phyloP scores from a whole-genome alignment of 2,888 invertebrate species.

The Pyrgus malvae region DNA sequence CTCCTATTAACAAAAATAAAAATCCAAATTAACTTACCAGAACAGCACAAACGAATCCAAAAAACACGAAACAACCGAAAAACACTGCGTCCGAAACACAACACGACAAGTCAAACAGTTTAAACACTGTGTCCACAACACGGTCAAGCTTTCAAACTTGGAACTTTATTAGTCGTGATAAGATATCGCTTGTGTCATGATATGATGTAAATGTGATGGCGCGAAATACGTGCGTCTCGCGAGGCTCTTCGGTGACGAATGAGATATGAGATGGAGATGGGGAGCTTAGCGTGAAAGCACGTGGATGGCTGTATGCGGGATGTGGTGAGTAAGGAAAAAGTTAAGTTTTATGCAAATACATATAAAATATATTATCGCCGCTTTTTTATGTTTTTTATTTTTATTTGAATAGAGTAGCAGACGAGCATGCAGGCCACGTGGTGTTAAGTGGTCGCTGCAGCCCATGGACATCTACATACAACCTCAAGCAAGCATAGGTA shows the following conservation, averaged over 20 bases:
- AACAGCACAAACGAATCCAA: constrained; percentile 13
- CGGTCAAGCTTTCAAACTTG: not conserved
- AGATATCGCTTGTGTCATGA: not conserved
- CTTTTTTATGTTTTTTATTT: no score
- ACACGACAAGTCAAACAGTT: constrained; percentile 15
- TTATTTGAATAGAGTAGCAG: no score
- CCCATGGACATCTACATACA: no score
- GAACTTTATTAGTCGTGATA: not conserved
- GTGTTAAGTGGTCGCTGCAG: no score
- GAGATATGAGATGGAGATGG: constrained; percentile 27
- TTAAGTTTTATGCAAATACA: no score
- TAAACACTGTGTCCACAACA: constrained; percentile 13
- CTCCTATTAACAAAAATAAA: not conserved
- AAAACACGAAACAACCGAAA: constrained; percentile 9
- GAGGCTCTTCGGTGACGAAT: constrained; percentile 34
- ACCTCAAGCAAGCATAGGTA: no score
- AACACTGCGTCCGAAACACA: constrained; percentile 21
- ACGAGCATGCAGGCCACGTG: no score
- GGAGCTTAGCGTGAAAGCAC: constrained; percentile 52
- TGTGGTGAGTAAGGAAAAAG: not conserved
- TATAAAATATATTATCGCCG: no score
- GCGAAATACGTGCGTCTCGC: constrained; percentile 35
- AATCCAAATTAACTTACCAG: constrained; percentile 7
- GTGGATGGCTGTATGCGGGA: constrained; percentile 36
- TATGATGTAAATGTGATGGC: not conserved